These are phyloP conservation scores for Lepus europaeus DNA, from an alignment of 2,113 vertebrate genomes.

Conservation along the genomic window DNA sequence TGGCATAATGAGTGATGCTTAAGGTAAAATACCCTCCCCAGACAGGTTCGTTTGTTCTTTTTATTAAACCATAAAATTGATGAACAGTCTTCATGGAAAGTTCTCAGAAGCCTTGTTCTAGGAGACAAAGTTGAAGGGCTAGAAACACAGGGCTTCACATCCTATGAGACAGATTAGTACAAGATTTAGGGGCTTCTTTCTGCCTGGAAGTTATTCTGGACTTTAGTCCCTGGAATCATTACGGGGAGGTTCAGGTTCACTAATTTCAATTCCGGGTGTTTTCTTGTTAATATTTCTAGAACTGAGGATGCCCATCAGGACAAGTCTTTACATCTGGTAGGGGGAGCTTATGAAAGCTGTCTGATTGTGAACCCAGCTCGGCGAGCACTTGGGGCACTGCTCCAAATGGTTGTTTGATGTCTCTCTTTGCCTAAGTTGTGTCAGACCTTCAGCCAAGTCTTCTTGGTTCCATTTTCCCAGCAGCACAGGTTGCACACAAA, in stretches of 20 bases:
- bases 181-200: not conserved
- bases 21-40: not conserved
- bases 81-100: not conserved
- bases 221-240: not conserved
- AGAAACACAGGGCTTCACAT: not conserved
- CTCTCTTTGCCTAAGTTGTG: not conserved
- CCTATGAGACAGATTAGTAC: not conserved
- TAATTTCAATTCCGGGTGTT: not conserved
- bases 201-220: not conserved
- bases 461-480: not conserved
- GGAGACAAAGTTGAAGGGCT: not conserved
- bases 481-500: not conserved
- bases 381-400: not conserved
- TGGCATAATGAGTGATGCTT: constrained; percentile 72
- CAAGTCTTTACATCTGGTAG: not conserved
- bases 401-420: not conserved
- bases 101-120: constrained; percentile 59
- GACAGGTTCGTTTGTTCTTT: not conserved
- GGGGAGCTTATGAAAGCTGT: not conserved
- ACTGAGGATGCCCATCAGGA: not conserved
- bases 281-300: constrained; percentile 18
- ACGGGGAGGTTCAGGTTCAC: not conserved
- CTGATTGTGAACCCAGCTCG: not conserved
- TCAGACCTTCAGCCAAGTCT: not conserved
- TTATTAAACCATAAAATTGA: not conserved